phyloP scores from a whole-genome alignment of 1,140 invertebrate species.

The Apis laboriosa region DNA sequence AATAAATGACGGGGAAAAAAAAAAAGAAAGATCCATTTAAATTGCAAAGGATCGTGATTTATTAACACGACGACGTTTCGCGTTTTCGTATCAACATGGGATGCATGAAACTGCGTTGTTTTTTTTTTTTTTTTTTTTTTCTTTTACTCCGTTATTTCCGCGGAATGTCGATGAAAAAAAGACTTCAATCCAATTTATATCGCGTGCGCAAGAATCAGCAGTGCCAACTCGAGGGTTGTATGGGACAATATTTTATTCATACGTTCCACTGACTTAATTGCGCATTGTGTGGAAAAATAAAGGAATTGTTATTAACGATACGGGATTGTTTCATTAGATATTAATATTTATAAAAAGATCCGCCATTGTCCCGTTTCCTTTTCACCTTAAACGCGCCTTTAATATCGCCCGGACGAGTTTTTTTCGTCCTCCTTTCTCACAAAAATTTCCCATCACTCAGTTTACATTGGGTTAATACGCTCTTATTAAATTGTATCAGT shows the following conservation, averaged over 20 bases:
- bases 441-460: not conserved
- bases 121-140: not conserved
- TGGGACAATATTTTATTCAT: not conserved
- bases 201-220: not conserved
- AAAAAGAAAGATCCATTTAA: conserved; percentile 35
- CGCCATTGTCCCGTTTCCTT: not conserved
- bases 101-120: not conserved
- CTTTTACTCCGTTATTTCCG: not conserved
- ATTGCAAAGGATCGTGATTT: conserved; percentile 34
- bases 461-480: not conserved
- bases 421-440: not conserved
- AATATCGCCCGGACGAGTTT: not conserved
- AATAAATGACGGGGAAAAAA: conserved; percentile 12
- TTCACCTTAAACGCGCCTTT: not conserved
- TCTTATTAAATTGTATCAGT: not conserved
- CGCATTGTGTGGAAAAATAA: not conserved
- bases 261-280: not conserved
- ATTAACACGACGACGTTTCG: conserved; percentile 6
- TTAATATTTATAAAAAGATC: not conserved
- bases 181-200: not conserved
- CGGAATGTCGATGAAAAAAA: not conserved
- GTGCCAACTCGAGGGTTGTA: no score
- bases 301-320: not conserved
- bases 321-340: not conserved
- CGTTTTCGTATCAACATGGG: conserved; percentile 3